Base-by-base conservation (phyloP, 2,888 invertebrate genomes). In the Rutpela maculata region DNA sequence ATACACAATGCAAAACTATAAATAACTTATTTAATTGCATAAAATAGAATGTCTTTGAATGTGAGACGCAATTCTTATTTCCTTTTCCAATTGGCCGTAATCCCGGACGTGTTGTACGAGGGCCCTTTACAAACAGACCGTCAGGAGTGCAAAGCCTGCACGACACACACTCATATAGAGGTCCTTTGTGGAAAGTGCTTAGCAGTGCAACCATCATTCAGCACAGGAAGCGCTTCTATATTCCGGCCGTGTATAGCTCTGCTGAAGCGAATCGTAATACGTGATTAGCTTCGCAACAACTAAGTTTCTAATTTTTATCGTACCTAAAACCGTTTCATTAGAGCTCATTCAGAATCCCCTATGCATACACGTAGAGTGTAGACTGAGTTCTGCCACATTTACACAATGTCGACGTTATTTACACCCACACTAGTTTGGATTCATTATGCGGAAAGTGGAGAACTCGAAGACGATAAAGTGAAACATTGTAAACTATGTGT, bases 251-350 rank as follows among this genome's bases (percentile, higher is more conserved):
- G 81, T 78, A 79, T 77, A 67, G 78, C 70, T 69, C 81, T 67
- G 78, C 78, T 78, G 72, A 80, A 80, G 79, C 78, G 81, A 76
- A 79, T 74, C 69, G 75, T 75, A 78, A 80, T 78, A 81, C 81
- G 81, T 81, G 81, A 81, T 81, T 81, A 79, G 81, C 78, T 76
- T 81, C 70, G 78, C 79, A 78, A 81, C 75, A 75, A 75, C 72
- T 59, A 74, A 74, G 67, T 74, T 74, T 66, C 72, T 59, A 74
- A 74, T 74, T 74, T 74, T 66, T 74, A 74, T 68, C 66, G 73
- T 65, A 22, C 65, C 65, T 17, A 38, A 65, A 65, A 55, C 67
- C 67, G 55, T 67, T 55, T 67, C 67, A 67, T 67, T 67, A 67
- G 43, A 55, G 50, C 26, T 55, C 22, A 55, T 55, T 55, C 55